A percentile compares a stretch with the other conserved stretches of the same genome.
Conservation (phyloP, 1,140 invertebrate genomes). For the Latrodectus geometricus region DNA sequence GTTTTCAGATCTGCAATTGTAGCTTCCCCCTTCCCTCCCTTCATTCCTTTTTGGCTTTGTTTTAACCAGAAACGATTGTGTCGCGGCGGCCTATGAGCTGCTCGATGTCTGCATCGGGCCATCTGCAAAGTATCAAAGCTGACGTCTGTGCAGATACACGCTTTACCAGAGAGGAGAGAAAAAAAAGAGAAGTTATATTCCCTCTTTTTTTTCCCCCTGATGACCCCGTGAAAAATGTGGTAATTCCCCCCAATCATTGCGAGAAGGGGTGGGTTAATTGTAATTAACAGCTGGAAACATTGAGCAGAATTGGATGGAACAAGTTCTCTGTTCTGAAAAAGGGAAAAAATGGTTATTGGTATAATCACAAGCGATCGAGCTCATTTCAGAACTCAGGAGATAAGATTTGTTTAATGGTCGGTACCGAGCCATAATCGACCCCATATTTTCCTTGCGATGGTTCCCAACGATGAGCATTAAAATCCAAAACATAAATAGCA, state of each 20-base stretch:
- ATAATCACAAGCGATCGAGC: slow-evolving; percentile 12
- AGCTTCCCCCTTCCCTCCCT: background rate
- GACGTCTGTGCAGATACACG: slow-evolving; percentile 27
- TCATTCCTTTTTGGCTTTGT: too few species aligned
- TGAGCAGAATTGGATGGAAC: slow-evolving; percentile 32
- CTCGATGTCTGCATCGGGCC: slow-evolving; percentile 33
- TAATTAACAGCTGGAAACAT: slow-evolving; percentile 52
- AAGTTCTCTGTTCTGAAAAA: background rate
- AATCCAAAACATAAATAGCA: too few species aligned
- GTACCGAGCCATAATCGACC: background rate
- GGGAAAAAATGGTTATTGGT: slow-evolving; percentile 14
- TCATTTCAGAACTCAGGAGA: background rate
- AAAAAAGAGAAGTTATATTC: background rate
- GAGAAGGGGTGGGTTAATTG: slow-evolving; percentile 40
- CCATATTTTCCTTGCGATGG: background rate
- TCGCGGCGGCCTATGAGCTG: slow-evolving; percentile 13
- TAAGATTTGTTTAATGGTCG: slow-evolving; percentile 7
- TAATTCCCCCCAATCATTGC: slow-evolving; percentile 56
- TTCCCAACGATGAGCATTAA: background rate
- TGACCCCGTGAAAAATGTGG: slow-evolving; percentile 40
- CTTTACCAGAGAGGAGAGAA: background rate
- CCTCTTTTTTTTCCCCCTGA: slow-evolving; percentile 5
- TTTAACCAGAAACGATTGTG: slow-evolving; percentile 48
- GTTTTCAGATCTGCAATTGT: slow-evolving; percentile 44
- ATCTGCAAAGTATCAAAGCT: slow-evolving; percentile 35